phyloP scores from a whole-genome alignment of 2,797 vertebrate species.

The Naso thynnoides region DNA sequence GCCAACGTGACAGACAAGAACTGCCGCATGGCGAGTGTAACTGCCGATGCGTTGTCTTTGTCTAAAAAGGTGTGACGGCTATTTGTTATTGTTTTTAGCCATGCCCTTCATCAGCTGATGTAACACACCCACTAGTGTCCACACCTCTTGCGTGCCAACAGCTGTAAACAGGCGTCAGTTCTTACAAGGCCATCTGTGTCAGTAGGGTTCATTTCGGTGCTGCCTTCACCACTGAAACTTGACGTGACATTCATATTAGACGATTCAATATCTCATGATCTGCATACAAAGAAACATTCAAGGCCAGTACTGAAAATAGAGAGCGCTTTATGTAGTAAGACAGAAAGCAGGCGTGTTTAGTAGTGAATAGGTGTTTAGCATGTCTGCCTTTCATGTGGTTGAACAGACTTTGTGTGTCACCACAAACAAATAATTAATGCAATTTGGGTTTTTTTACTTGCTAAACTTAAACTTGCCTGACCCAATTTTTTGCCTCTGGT shows the following conservation, averaged over 20 bases:
- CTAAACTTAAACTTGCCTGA: not conserved
- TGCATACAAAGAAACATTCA: not conserved
- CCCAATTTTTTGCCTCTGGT: not conserved
- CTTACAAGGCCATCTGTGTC: not conserved
- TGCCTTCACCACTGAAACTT: not conserved
- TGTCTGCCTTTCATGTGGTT: not conserved
- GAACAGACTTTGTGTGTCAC: not conserved
- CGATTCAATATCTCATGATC: not conserved
- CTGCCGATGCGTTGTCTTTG: not conserved
- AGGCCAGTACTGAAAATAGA: not conserved
- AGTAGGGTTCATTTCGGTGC: not conserved
- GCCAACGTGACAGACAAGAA: constrained; percentile 26
- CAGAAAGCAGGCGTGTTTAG: not conserved
- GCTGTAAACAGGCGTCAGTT: constrained; percentile 3
- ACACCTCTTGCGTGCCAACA: not conserved
- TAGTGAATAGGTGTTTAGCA: not conserved
- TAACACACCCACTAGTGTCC: constrained; percentile 13
- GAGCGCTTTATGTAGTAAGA: not conserved
- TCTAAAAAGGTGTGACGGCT: constrained; percentile 5
- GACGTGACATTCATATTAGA: not conserved
- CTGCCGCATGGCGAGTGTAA: constrained; percentile 6
- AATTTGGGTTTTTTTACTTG: too few species aligned
- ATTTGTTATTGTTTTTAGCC: not conserved
- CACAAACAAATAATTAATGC: not conserved
- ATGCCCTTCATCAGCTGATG: constrained; percentile 16